Percentiles rank a stretch among this genome's conserved stretches.
Conservation (phyloP, 2,888 invertebrate genomes). For the Barypeithes pellucidus region DNA sequence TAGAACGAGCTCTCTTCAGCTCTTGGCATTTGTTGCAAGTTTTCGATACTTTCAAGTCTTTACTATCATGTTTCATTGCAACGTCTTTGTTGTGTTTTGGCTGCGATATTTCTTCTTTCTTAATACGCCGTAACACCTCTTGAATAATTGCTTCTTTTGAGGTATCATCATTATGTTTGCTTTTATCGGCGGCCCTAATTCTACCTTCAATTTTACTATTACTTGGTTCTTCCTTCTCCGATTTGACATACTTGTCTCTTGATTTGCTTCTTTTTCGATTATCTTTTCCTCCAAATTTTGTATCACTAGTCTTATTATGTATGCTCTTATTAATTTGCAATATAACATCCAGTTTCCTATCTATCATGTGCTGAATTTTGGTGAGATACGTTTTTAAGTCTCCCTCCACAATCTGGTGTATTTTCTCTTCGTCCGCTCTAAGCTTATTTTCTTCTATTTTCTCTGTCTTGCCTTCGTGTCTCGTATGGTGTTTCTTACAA, state of each 20-base stretch:
- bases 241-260: constrained; percentile 6
- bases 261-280: constrained; percentile 19
- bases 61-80: neutral
- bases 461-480: constrained; percentile 26
- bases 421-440: constrained; percentile 38
- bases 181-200: constrained; percentile 3
- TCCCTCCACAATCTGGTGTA: constrained; percentile 56
- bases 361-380: constrained; percentile 57
- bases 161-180: constrained; percentile 13
- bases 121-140: constrained; percentile 33
- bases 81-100: neutral
- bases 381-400: constrained; percentile 57
- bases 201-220: constrained; percentile 6
- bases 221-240: neutral
- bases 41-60: neutral
- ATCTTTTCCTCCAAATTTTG: neutral
- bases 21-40: neutral
- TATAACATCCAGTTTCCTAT: constrained; percentile 55
- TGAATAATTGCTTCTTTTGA: constrained; percentile 37
- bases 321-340: constrained; percentile 44
- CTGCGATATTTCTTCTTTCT: neutral
- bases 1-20: neutral
- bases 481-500: constrained; percentile 16
- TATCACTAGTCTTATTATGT: constrained; percentile 19
- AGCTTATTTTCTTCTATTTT: neutral